Conservation (phyloP, 2,797 vertebrate species). For the Thaleichthys pacificus region DNA sequence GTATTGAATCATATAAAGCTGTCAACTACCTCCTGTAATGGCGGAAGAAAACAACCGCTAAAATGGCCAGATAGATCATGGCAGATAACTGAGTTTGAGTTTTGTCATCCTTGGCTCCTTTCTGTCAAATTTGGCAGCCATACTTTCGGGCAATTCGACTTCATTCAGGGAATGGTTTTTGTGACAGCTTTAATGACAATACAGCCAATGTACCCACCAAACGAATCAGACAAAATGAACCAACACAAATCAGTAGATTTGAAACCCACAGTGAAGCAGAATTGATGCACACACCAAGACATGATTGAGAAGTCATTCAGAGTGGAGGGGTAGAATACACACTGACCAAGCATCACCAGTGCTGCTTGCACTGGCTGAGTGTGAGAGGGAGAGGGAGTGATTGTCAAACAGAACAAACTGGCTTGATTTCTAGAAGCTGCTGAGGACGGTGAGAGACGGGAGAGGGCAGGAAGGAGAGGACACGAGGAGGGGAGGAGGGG, state of each 20-base stretch:
- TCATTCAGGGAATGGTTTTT: slow-evolving; percentile 42
- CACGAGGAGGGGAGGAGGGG: not conserved
- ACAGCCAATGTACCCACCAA: slow-evolving; percentile 52
- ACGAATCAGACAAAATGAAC: slow-evolving; percentile 40
- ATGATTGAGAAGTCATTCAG: slow-evolving; percentile 70
- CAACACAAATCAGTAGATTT: slow-evolving; percentile 58
- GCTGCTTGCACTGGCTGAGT: slow-evolving; percentile 58
- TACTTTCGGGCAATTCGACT: not conserved
- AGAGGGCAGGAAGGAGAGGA: not conserved
- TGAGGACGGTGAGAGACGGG: slow-evolving; percentile 25
- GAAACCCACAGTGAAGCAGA: slow-evolving; percentile 72
- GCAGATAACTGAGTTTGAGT: not conserved
- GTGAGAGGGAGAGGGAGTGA: slow-evolving; percentile 69
- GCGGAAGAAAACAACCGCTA: slow-evolving; percentile 8
- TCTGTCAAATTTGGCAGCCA: too few species aligned
- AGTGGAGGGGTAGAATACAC: slow-evolving; percentile 63
- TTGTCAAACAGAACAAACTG: slow-evolving; percentile 69
- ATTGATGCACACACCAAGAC: slow-evolving; percentile 72
- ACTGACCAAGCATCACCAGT: slow-evolving; percentile 71
- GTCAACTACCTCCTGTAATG: slow-evolving; percentile 51
- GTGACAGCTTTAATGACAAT: slow-evolving; percentile 74
- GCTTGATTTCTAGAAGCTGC: slow-evolving; percentile 67
- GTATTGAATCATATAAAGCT: slow-evolving; percentile 73
- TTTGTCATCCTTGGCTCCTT: not conserved
- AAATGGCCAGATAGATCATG: slow-evolving; percentile 27